A percentile compares a stretch with the other conserved stretches of the same genome.
Evolutionary conservation across 2,888 invertebrate genomes (phyloP).

Genomic region (Limnephilus lunatus): DNA sequence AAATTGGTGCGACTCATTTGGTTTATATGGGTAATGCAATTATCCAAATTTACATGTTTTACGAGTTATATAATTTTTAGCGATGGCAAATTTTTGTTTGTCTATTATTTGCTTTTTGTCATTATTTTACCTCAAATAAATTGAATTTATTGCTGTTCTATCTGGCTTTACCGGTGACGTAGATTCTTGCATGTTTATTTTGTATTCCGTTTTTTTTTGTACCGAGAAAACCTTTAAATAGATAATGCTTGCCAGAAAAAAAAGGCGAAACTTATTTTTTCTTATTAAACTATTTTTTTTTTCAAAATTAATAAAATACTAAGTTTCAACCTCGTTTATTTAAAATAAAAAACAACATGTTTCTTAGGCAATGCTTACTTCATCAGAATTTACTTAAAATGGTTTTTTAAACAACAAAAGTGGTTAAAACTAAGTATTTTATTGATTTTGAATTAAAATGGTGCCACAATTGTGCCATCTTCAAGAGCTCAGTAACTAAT

Average conservation of each 20-base stretch:
- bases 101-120: neutral
- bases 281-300: neutral
- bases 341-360: no score
- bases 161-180: neutral
- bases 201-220: neutral
- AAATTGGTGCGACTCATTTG: constrained; percentile 8
- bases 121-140: neutral
- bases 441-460: no score
- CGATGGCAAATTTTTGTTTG: neutral
- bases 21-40: constrained; percentile 6
- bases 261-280: neutral
- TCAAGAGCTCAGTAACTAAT: neutral
- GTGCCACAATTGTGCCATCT: no score
- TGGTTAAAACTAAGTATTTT: no score
- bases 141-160: neutral
- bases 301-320: no score
- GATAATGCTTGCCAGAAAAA: neutral
- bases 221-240: neutral
- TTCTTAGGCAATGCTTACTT: no score
- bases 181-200: neutral
- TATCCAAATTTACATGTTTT: neutral
- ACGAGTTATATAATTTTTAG: neutral
- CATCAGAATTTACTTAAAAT: no score
- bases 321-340: no score
- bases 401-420: no score